phyloP scores from a whole-genome alignment of 2,888 invertebrate genomes.

The Argyresthia goedartella region DNA sequence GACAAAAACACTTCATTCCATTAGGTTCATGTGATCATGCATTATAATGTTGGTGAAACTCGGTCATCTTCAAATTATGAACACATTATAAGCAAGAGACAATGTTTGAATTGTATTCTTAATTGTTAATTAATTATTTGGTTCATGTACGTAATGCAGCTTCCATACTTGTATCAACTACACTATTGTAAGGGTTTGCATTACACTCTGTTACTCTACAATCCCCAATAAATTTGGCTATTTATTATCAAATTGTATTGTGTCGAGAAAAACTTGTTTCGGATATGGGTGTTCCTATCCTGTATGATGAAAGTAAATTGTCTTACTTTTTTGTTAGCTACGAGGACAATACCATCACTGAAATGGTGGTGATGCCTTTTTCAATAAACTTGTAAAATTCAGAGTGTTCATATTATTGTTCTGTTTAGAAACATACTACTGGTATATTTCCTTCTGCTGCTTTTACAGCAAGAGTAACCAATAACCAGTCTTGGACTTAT shows the following conservation, averaged over 20 bases:
- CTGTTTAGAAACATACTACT: background rate
- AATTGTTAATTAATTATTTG: background rate
- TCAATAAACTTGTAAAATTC: constrained; percentile 43
- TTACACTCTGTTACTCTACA: background rate
- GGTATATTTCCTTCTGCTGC: no score
- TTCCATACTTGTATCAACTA: background rate
- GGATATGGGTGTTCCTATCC: background rate
- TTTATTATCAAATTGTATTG: no score
- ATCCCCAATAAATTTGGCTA: no score
- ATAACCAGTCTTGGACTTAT: no score
- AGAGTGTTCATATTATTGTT: background rate
- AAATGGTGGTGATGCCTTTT: constrained; percentile 56
- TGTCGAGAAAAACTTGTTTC: no score
- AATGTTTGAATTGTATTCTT: background rate
- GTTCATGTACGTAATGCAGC: background rate
- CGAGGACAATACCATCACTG: constrained; percentile 46
- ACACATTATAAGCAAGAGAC: background rate
- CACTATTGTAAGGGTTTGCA: background rate
- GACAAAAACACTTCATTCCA: constrained; percentile 49
- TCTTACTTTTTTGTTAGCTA: constrained; percentile 23
- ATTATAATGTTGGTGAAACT: background rate
- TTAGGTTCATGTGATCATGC: constrained; percentile 31
- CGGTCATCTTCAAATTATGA: background rate
- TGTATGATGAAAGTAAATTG: background rate
- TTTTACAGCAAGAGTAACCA: no score